Conservation (phyloP, 2,888 invertebrate genomes). For the Tenthredo amoena region DNA sequence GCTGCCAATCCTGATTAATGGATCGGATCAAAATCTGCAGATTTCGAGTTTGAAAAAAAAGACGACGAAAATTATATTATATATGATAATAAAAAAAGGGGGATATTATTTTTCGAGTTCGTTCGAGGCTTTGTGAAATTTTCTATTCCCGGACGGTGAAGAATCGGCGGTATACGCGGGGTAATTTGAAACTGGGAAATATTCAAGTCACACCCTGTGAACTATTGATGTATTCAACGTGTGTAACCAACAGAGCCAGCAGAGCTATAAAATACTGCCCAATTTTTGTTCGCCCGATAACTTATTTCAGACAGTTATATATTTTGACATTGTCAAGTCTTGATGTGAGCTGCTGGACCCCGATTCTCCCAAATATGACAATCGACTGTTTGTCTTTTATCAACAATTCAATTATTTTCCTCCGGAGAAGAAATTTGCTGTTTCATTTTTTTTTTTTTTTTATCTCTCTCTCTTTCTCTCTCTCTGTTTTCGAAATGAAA, state of each 20-base stretch:
- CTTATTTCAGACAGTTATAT: not conserved
- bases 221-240: constrained; percentile 76
- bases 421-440: not conserved
- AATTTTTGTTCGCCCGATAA: constrained; percentile 63
- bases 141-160: not conserved
- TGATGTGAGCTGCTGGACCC: not conserved
- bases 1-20: constrained; percentile 69
- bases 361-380: no score
- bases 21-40: not conserved
- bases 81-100: no score
- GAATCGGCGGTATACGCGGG: not conserved
- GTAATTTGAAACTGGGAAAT: constrained; percentile 57
- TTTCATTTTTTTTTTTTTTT: no score
- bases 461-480: no score
- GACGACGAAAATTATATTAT: not conserved
- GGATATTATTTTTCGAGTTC: not conserved
- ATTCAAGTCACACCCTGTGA: constrained; percentile 74
- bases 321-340: not conserved
- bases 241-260: constrained; percentile 74
- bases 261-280: constrained; percentile 76
- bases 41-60: not conserved
- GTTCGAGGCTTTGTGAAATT: constrained; percentile 6
- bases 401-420: not conserved
- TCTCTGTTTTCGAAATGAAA: no score
- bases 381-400: no score